Percentiles rank a stretch among this genome's conserved stretches.
These are phyloP conservation scores for Danio tinwini DNA, from an alignment of 2,797 vertebrate genomes.

Conservation along the genomic window DNA sequence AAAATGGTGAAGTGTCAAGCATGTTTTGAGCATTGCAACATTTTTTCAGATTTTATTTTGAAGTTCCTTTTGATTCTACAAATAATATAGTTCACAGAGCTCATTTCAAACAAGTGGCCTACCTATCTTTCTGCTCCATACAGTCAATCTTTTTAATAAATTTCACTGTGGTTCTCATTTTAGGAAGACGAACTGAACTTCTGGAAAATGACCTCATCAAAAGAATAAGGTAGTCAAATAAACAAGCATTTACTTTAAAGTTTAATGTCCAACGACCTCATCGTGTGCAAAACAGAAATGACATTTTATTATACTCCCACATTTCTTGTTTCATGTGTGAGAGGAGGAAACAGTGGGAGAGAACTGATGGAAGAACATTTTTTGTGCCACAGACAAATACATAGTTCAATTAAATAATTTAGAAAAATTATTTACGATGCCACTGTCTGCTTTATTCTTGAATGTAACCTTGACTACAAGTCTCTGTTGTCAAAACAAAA, in stretches of 20 bases:
- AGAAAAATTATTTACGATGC: constrained; percentile 66
- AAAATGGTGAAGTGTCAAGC: neutral
- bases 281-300: constrained; percentile 22
- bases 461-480: constrained; percentile 62
- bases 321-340: constrained; percentile 46
- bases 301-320: constrained; percentile 46
- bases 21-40: neutral
- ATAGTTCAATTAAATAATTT: constrained; percentile 64
- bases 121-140: constrained; percentile 24
- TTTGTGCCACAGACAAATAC: constrained; percentile 63
- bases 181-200: constrained; percentile 73
- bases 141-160: neutral
- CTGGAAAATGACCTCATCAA: constrained; percentile 70
- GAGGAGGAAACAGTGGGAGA: constrained; percentile 55
- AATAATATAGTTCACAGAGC: neutral
- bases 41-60: too few species aligned
- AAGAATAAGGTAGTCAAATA: constrained; percentile 71
- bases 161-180: constrained; percentile 48
- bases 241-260: constrained; percentile 25
- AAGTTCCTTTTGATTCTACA: neutral
- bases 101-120: neutral
- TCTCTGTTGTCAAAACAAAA: constrained; percentile 19
- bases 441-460: constrained; percentile 59
- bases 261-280: neutral
- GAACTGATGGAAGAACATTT: constrained; percentile 62